Conservation (phyloP, 2,797 vertebrate genomes). For the Dendrocincla tyrannina region DNA sequence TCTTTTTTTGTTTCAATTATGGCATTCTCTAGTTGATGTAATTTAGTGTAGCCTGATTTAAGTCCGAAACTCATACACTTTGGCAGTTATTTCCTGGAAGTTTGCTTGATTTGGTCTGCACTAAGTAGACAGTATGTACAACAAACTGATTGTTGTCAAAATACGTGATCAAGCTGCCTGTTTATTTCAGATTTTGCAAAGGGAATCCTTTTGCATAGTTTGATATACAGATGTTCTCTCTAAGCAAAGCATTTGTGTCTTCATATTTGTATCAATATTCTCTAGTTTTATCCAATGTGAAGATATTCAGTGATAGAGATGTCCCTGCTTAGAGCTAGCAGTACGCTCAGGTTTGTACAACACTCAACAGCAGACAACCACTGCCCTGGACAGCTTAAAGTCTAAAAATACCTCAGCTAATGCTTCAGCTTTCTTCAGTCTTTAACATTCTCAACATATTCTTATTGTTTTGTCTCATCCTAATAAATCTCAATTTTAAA, state of each 20-base stretch:
- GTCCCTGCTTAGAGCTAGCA: background rate
- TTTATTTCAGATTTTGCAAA: background rate
- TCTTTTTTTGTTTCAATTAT: background rate
- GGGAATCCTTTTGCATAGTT: background rate
- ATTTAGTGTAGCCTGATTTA: background rate
- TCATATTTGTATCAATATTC: background rate
- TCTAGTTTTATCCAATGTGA: background rate
- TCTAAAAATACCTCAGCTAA: constrained; percentile 29
- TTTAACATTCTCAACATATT: background rate
- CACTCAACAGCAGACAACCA: background rate
- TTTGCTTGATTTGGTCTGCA: background rate
- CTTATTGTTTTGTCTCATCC: background rate
- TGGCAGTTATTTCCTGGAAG: background rate
- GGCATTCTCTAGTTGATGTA: background rate
- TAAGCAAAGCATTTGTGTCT: background rate
- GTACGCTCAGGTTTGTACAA: background rate
- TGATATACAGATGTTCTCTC: background rate
- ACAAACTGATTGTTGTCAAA: background rate
- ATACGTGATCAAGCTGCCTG: background rate
- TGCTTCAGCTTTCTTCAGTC: constrained; percentile 2
- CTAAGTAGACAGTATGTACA: background rate
- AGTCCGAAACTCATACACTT: background rate
- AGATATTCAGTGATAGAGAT: background rate
- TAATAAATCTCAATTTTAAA: background rate
- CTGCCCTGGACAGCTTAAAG: background rate